Evolutionary conservation across 2,888 invertebrate genomes (phyloP).

Genomic region (Griposia aprilina): DNA sequence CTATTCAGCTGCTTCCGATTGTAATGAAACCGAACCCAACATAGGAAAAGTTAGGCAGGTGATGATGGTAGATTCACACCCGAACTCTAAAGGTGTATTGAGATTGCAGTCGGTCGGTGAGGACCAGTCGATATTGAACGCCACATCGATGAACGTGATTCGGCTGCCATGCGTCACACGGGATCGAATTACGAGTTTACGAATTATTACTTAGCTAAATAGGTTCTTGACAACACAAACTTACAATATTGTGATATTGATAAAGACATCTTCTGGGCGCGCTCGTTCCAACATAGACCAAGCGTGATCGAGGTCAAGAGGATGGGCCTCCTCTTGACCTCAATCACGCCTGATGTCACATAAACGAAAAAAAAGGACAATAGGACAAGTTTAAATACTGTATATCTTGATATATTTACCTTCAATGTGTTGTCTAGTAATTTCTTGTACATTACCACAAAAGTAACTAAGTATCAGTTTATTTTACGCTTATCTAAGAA

Average conservation of each 20-base stretch:
- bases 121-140: not conserved
- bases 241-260: not conserved
- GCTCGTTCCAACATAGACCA: too few species aligned
- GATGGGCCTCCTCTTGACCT: too few species aligned
- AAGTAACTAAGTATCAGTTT: slow-evolving; percentile 5
- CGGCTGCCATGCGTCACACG: not conserved
- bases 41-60: not conserved
- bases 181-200: not conserved
- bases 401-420: not conserved
- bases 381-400: not conserved
- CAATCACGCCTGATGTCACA: too few species aligned
- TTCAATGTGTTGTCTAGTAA: not conserved
- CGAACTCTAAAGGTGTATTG: too few species aligned
- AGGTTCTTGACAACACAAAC: not conserved
- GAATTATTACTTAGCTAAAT: not conserved
- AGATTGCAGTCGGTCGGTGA: too few species aligned
- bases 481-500: not conserved
- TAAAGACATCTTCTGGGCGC: not conserved
- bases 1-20: not conserved
- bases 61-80: not conserved
- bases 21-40: not conserved
- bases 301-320: too few species aligned
- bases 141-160: not conserved
- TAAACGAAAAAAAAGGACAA: not conserved
- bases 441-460: not conserved